Conservation (phyloP, 2,888 invertebrate genomes). For the Petrolisthes manimaculis region DNA sequence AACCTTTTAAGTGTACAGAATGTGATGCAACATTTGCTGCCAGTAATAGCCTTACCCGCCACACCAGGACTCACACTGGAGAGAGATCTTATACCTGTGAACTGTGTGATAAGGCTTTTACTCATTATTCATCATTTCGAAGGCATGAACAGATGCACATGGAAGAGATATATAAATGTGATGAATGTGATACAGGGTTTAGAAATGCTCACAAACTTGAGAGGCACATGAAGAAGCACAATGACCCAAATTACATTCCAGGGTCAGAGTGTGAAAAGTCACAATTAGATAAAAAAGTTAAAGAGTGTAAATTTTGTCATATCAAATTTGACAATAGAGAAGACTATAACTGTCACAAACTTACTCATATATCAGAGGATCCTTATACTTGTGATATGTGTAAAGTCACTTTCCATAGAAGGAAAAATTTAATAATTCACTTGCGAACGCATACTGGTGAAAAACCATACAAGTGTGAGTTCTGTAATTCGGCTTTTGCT, state of each 20-base stretch:
- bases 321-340: constrained; percentile 56
- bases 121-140: constrained; percentile 51
- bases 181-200: constrained; percentile 47
- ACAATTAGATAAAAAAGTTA: constrained; percentile 38
- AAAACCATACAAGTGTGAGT: constrained; percentile 58
- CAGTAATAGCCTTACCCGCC: constrained; percentile 51
- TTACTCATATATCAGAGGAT: constrained; percentile 37
- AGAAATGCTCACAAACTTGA: constrained; percentile 47
- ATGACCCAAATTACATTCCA: constrained; percentile 42
- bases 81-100: constrained; percentile 52
- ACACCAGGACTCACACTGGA: constrained; percentile 55
- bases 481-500: constrained; percentile 52
- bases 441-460: constrained; percentile 56
- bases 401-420: constrained; percentile 53
- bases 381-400: constrained; percentile 53
- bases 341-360: constrained; percentile 54
- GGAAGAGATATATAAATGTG: constrained; percentile 47
- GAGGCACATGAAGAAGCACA: constrained; percentile 53
- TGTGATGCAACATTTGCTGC: constrained; percentile 57
- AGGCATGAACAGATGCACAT: constrained; percentile 48
- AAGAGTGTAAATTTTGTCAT: constrained; percentile 56
- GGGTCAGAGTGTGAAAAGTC: constrained; percentile 17
- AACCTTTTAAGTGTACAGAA: constrained; percentile 58
- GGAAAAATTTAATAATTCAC: constrained; percentile 47
- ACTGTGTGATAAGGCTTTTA: constrained; percentile 55